These are phyloP conservation scores for Morone saxatilis DNA, from an alignment of 2,113 vertebrate species.

Conservation along the genomic window DNA sequence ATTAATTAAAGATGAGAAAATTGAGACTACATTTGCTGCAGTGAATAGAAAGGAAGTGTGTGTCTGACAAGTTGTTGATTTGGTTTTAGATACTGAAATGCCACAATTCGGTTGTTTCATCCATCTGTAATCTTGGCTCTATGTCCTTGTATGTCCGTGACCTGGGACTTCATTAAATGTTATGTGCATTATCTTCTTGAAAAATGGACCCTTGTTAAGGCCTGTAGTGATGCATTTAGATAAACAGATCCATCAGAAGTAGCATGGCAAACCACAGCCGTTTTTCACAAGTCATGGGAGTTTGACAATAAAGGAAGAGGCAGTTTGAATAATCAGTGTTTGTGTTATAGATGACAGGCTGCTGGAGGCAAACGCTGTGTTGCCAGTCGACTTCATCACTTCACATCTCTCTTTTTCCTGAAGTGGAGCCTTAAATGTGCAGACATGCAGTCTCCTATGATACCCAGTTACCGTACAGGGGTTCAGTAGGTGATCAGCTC, in stretches of 20 bases:
- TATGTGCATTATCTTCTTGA: background rate
- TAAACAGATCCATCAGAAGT: conserved; percentile 12
- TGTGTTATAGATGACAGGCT: conserved; percentile 38
- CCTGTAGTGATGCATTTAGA: conserved; percentile 3
- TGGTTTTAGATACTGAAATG: conserved; percentile 10
- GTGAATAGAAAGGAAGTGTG: conserved; percentile 8
- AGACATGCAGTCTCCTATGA: background rate
- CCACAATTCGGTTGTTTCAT: background rate
- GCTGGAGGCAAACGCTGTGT: conserved; percentile 33
- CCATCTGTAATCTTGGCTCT: background rate
- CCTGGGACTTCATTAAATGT: background rate
- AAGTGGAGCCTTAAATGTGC: conserved; percentile 1
- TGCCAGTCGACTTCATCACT: conserved; percentile 21
- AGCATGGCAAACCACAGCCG: background rate
- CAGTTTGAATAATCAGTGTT: conserved; percentile 56
- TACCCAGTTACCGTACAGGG: background rate
- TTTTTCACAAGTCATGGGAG: conserved; percentile 34
- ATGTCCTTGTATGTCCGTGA: background rate
- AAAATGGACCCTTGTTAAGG: background rate
- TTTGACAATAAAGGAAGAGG: conserved; percentile 41
- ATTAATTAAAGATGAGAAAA: conserved; percentile 58
- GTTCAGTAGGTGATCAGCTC: conserved; percentile 18
- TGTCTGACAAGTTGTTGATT: conserved; percentile 16
- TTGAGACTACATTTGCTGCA: conserved; percentile 34
- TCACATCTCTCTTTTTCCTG: background rate